Evolutionary conservation across 2,888 invertebrate genomes (phyloP), one percentile per base, ranked within the genome.

Genomic region (Prenolepis imparis): DNA sequence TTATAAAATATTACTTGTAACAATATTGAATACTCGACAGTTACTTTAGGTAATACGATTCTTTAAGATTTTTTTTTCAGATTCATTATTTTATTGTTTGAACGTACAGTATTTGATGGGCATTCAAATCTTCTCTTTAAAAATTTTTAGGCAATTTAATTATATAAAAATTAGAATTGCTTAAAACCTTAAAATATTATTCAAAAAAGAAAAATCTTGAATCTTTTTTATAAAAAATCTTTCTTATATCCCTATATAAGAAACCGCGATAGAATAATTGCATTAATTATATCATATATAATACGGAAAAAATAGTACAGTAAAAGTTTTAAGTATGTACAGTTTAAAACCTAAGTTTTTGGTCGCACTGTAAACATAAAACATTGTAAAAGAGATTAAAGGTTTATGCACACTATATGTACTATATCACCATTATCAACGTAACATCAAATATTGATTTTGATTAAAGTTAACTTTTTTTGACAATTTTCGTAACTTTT

Each of bases 321-420:
- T n/a, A n/a, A n/a, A n/a, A n/a, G n/a, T 55, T 4, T 52, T 55
- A 55, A 66, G 15, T 66, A 55, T 52, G 12, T 68, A 68, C 52
- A 70, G 8, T 70, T 72, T 72, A 72, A 55, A 39, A 72, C 3
- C 70, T 72, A 72, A 39, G 11, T 55, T 72, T 72, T 55, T 72
- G 21, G 36, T 55, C 36, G 55, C 55, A 55, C 70, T 57, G 70
- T 72, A 57, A 72, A 72, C 2, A 36, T 55, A 70, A 36, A 32
- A 36, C 11, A 5, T 72, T 70, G 32, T 15, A 39, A 21, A 15
- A 70, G 21, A 15, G 15, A 36, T 70, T 36, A 36, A 39, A 57
- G 52, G 3, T 52, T 9, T 52, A n/a, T 52, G n/a, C 8, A 52
- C 2, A n/a, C 2, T 52, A 48, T n/a, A n/a, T 1, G 18, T 15